These are phyloP conservation scores for Prunella fulvescens DNA, from an alignment of 2,113 vertebrate species.

Conservation along the genomic window DNA sequence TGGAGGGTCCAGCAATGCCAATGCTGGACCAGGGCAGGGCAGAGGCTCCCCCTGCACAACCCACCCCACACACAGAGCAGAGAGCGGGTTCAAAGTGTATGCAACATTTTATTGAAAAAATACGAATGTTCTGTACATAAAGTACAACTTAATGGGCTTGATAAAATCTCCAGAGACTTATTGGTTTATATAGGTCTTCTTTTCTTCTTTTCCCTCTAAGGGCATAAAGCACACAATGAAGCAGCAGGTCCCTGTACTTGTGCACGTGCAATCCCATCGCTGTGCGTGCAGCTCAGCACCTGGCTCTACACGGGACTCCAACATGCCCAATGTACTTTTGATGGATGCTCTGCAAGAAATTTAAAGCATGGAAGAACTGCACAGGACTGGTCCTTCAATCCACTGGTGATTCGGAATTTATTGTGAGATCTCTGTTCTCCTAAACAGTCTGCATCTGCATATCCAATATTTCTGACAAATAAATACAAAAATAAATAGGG, in stretches of 20 bases:
- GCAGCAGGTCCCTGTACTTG: conserved; percentile 29
- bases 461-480: conserved; percentile 62
- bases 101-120: conserved; percentile 70
- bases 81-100: conserved; percentile 34
- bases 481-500: conserved; percentile 77
- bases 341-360: conserved; percentile 22
- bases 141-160: conserved; percentile 47
- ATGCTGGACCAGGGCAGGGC: not conserved
- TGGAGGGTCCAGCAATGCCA: not conserved
- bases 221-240: conserved; percentile 16
- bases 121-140: conserved; percentile 59
- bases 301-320: conserved; percentile 33
- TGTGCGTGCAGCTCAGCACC: not conserved
- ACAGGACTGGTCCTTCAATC: conserved; percentile 6
- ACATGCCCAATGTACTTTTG: conserved; percentile 17
- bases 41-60: not conserved
- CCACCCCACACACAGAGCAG: not conserved
- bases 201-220: conserved; percentile 9
- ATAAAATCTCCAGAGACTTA: conserved; percentile 47
- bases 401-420: not conserved
- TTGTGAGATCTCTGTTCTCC: not conserved
- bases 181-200: not conserved
- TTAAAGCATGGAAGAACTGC: conserved; percentile 48
- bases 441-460: not conserved
- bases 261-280: conserved; percentile 6